These are phyloP conservation scores for Masnerella sp. DNA, from an alignment of 2,888 invertebrate genomes.

Conservation along the genomic window DNA sequence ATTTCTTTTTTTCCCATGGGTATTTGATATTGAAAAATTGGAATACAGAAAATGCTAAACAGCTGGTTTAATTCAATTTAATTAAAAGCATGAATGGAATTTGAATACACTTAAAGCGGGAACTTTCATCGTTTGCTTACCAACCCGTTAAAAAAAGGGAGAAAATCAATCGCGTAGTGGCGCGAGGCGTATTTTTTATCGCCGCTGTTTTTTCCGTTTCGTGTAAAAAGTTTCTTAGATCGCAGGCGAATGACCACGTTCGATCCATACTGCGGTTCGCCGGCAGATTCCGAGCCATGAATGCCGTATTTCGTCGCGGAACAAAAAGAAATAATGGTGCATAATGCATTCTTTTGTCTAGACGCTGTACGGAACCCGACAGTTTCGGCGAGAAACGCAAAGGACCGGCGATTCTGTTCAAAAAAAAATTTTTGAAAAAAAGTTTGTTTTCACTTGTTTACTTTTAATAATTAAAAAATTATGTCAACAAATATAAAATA, in stretches of 20 bases:
- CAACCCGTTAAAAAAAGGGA: not conserved
- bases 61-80: too few relatives aligned
- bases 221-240: constrained; percentile 21
- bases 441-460: too few relatives aligned
- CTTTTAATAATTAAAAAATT: too few relatives aligned
- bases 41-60: too few relatives aligned
- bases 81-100: too few relatives aligned
- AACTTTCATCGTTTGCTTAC: too few relatives aligned
- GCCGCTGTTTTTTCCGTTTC: constrained; percentile 4
- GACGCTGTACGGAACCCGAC: constrained; percentile 10
- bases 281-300: constrained; percentile 20
- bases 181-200: constrained; percentile 3
- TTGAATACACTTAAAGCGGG: too few relatives aligned
- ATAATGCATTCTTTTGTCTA: constrained; percentile 40
- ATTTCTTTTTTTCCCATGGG: too few relatives aligned
- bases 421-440: too few relatives aligned
- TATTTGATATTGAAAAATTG: too few relatives aligned
- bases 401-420: not conserved
- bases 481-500: too few relatives aligned
- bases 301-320: constrained; percentile 29
- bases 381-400: constrained; percentile 14
- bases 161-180: constrained; percentile 10
- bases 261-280: constrained; percentile 28
- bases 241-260: constrained; percentile 29
- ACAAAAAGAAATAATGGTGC: constrained; percentile 33